phyloP scores from a whole-genome alignment of 1,140 invertebrate species.

The Saccostrea glomerata region DNA sequence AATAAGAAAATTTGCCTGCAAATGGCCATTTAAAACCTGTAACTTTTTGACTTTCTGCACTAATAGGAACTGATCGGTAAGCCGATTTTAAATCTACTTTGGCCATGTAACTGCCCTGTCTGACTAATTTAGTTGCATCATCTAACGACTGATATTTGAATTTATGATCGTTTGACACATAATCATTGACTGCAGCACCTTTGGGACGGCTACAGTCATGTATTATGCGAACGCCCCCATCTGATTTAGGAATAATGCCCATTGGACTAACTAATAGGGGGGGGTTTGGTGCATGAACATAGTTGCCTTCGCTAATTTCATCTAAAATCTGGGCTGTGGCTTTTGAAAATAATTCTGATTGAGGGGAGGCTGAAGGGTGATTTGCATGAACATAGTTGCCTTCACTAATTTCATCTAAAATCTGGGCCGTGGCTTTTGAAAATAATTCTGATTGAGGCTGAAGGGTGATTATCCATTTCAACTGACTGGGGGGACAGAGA shows the following conservation, averaged over 20 bases:
- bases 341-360: no score
- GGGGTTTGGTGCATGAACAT: not conserved
- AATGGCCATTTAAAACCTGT: slow-evolving; percentile 48
- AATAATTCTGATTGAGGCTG: no score
- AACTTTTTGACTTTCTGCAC: slow-evolving; percentile 11
- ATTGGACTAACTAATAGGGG: slow-evolving; percentile 40
- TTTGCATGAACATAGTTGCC: no score
- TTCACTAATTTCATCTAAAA: no score
- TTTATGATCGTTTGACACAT: slow-evolving; percentile 23
- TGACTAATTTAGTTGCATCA: slow-evolving; percentile 34
- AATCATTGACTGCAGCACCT: slow-evolving; percentile 45
- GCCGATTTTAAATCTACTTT: slow-evolving; percentile 48
- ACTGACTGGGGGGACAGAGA: no score
- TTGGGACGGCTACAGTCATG: slow-evolving; percentile 45
- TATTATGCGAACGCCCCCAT: slow-evolving; percentile 38
- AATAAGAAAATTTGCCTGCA: not conserved
- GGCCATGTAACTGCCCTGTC: slow-evolving; percentile 37
- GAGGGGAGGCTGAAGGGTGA: no score
- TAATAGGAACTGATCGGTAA: slow-evolving; percentile 43
- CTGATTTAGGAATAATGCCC: slow-evolving; percentile 41
- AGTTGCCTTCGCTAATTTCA: no score
- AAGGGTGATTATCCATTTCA: no score
- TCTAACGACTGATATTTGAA: slow-evolving; percentile 43
- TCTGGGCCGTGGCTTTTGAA: no score
- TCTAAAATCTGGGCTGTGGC: no score